phyloP scores from a whole-genome alignment of 2,888 invertebrate genomes.

The Trilocha varians region DNA sequence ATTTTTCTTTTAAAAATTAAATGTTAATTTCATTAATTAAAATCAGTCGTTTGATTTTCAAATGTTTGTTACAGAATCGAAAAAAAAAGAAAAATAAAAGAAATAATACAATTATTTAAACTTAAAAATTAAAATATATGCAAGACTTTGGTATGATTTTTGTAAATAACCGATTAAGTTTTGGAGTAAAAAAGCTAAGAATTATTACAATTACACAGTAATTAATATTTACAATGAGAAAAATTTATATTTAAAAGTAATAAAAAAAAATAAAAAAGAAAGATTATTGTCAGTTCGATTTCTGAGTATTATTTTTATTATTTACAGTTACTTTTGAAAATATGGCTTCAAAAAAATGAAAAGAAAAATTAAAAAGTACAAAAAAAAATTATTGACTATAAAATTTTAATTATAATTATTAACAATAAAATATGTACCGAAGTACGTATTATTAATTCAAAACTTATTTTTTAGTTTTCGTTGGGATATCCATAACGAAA shows the following conservation, averaged over 20 bases:
- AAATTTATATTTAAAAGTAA: conserved; percentile 46
- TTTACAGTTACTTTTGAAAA: conserved; percentile 3
- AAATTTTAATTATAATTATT: conserved; percentile 2
- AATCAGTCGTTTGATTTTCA: conserved; percentile 13
- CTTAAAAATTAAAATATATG: conserved; percentile 66
- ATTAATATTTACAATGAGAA: conserved; percentile 43
- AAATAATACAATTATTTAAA: conserved; percentile 47
- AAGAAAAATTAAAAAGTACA: not conserved
- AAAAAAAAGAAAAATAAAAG: conserved; percentile 23
- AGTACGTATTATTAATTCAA: not conserved
- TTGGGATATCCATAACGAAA: conserved; percentile 3
- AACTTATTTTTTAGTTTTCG: conserved; percentile 7
- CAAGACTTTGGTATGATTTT: conserved; percentile 72
- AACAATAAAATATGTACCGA: not conserved
- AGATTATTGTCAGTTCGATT: conserved; percentile 69
- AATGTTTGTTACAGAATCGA: conserved; percentile 45
- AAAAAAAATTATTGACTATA: not conserved
- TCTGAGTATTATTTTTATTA: conserved; percentile 61
- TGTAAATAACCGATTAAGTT: conserved; percentile 64
- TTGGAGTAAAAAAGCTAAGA: conserved; percentile 63
- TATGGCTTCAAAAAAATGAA: conserved; percentile 1
- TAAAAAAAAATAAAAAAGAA: conserved; percentile 48
- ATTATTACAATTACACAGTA: conserved; percentile 52
- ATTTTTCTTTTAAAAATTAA: conserved; percentile 32
- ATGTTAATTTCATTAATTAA: conserved; percentile 18